These are phyloP conservation scores for Cnemophilus loriae DNA, from an alignment of 2,113 vertebrate genomes.

Conservation along the genomic window DNA sequence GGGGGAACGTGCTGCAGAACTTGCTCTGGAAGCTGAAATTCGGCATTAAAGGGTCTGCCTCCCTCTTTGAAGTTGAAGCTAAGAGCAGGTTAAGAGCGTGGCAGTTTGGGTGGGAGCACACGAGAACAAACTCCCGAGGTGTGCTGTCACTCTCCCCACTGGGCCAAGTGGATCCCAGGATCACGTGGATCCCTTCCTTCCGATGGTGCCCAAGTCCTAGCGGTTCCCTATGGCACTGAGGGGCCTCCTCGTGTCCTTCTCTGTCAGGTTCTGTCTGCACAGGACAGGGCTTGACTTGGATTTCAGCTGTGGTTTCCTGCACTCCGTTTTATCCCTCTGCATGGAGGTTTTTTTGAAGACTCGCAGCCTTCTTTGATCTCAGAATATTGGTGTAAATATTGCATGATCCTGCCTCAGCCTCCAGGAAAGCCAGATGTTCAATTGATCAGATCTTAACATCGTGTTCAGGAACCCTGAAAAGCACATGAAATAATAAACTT, in stretches of 20 bases:
- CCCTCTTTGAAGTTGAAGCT: not conserved
- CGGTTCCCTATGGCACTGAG: rapidly evolving
- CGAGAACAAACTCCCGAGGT: rapidly evolving
- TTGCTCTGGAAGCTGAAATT: not conserved
- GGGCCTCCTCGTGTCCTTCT: not conserved
- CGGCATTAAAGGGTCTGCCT: not conserved
- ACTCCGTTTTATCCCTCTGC: not conserved
- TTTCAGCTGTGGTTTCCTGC: not conserved
- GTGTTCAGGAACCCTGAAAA: constrained; percentile 43
- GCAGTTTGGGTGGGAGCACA: not conserved
- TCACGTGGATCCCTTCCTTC: not conserved
- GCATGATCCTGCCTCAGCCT: constrained; percentile 14
- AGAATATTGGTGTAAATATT: constrained; percentile 28
- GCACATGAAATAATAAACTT: constrained; percentile 64
- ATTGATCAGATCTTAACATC: constrained; percentile 17
- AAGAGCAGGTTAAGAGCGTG: rapidly evolving
- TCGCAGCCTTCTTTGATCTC: not conserved
- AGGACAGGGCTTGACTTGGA: not conserved
- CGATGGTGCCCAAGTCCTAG: not conserved
- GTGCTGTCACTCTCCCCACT: rapidly evolving
- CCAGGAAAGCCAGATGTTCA: constrained; percentile 30
- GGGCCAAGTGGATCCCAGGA: not conserved
- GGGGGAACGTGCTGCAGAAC: not conserved
- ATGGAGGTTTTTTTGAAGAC: not conserved
- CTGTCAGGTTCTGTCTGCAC: not conserved